A percentile compares a stretch with the other conserved stretches of the same genome.
phyloP scores from a whole-genome alignment of 2,888 invertebrate genomes.

The Hyles lineata region DNA sequence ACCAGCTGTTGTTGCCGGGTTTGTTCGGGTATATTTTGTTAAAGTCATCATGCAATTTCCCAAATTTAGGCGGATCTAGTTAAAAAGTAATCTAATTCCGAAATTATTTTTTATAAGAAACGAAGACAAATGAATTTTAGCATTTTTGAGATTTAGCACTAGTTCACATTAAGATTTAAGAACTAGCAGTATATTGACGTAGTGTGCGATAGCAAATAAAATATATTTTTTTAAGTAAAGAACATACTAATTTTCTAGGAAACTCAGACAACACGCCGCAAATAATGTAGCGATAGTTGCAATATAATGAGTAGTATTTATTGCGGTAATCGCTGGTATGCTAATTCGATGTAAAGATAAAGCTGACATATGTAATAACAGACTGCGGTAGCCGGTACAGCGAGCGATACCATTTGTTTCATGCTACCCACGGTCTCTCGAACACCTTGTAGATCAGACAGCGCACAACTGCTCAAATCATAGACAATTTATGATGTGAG shows the following conservation, averaged over 20 bases:
- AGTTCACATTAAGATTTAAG: too few relatives aligned
- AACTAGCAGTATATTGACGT: too few relatives aligned
- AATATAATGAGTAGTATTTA: background rate
- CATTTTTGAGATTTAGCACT: too few relatives aligned
- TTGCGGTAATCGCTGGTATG: conserved; percentile 12
- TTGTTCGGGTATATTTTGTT: background rate
- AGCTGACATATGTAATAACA: conserved; percentile 8
- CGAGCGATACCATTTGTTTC: background rate
- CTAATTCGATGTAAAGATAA: conserved; percentile 22
- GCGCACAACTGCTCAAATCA: background rate
- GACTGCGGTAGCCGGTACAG: background rate
- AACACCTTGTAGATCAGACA: background rate
- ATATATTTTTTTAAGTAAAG: too few relatives aligned
- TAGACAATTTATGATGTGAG: too few relatives aligned
- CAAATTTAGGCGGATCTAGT: background rate
- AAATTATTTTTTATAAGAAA: too few relatives aligned
- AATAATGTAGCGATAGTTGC: background rate
- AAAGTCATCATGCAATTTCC: background rate
- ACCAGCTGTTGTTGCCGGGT: background rate
- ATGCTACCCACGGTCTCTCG: background rate
- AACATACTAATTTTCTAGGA: background rate
- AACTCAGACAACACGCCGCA: background rate
- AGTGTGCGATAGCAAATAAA: too few relatives aligned
- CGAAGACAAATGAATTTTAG: too few relatives aligned
- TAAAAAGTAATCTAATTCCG: too few relatives aligned